phyloP scores from a whole-genome alignment of 2,797 vertebrate genomes.

The Phoxinus dragarum region DNA sequence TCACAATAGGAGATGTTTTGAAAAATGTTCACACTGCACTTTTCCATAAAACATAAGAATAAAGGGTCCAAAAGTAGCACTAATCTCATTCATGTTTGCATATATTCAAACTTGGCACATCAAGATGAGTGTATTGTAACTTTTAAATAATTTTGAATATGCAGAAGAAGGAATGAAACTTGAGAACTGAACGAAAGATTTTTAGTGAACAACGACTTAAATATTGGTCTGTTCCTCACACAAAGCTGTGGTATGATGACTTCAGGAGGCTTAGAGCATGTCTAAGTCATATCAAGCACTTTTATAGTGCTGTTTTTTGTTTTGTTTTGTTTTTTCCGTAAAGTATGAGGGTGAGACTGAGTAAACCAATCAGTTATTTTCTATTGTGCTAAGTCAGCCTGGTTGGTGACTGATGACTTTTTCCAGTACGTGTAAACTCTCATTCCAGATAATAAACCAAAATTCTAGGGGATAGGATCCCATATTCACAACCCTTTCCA shows the following conservation, averaged over 20 bases:
- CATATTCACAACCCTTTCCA: background rate
- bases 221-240: background rate
- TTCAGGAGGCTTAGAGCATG: background rate
- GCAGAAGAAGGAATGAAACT: background rate
- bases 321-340: background rate
- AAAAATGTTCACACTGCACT: background rate
- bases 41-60: background rate
- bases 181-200: background rate
- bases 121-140: background rate
- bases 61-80: background rate
- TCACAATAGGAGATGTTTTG: background rate
- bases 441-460: background rate
- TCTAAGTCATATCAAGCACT: background rate
- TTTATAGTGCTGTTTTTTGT: background rate
- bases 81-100: background rate
- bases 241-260: background rate
- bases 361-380: background rate
- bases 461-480: background rate
- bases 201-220: background rate
- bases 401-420: background rate
- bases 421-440: constrained; percentile 18
- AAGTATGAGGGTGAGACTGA: background rate
- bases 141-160: background rate
- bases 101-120: background rate
- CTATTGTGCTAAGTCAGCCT: background rate